Percentiles rank a stretch among this genome's conserved stretches.
phyloP scores from a whole-genome alignment of 2,797 vertebrate species.

The Microctenopoma stevenorrisi region DNA sequence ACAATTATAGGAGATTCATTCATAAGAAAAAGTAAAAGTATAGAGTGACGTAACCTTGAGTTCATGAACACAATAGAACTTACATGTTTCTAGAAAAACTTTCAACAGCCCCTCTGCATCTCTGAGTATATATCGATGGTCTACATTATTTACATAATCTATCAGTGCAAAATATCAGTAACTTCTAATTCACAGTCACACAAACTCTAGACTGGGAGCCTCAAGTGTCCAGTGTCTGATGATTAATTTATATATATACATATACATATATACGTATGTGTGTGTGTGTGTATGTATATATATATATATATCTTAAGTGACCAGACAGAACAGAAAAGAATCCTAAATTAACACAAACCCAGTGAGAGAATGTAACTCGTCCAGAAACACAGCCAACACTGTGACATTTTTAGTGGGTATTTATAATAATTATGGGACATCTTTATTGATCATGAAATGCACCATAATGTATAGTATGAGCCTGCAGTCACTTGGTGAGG shows the following conservation, averaged over 20 bases:
- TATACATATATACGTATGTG: too few species aligned
- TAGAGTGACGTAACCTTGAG: neutral
- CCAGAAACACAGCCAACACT: neutral
- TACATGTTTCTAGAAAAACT: neutral
- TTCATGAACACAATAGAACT: neutral
- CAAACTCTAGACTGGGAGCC: neutral
- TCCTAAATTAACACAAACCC: conserved; percentile 48
- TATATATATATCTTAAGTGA: neutral
- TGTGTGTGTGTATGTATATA: too few species aligned
- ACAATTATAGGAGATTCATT: too few species aligned
- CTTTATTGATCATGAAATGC: conserved; percentile 44
- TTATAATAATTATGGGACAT: conserved; percentile 42
- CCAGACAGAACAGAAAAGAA: conserved; percentile 46
- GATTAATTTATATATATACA: too few species aligned
- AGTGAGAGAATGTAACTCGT: conserved; percentile 14
- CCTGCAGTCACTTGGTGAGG: neutral
- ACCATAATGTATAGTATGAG: conserved; percentile 7
- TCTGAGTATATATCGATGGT: neutral
- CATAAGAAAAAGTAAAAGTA: neutral
- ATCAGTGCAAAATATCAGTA: neutral
- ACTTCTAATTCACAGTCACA: too few species aligned
- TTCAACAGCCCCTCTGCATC: neutral
- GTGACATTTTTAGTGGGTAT: conserved; percentile 45
- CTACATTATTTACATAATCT: neutral
- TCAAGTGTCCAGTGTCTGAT: neutral